A percentile compares a stretch with the other conserved stretches of the same genome.
Evolutionary conservation across 2,113 vertebrate genomes (phyloP).

Genomic region (Elanoides forficatus): DNA sequence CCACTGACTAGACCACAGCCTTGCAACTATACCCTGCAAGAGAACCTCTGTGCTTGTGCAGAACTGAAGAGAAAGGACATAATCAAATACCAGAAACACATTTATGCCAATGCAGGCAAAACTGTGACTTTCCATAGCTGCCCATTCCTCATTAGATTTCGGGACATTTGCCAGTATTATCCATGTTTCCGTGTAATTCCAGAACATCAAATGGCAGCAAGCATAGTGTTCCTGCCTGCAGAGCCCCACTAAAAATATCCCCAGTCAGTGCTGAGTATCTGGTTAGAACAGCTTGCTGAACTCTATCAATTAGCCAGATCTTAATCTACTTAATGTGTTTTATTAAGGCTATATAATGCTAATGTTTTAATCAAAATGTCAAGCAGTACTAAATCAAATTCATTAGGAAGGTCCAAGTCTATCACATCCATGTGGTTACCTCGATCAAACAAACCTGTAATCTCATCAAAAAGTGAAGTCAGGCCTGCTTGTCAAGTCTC

Average conservation of each 20-base stretch:
- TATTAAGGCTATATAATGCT: slow-evolving; percentile 63
- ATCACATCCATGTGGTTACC: slow-evolving; percentile 56
- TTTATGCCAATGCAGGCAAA: not conserved
- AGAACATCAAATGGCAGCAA: slow-evolving; percentile 31
- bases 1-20: not conserved
- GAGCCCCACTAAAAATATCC: slow-evolving; percentile 58
- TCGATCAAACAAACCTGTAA: slow-evolving; percentile 65
- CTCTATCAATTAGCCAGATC: slow-evolving; percentile 65
- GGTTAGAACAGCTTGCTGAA: slow-evolving; percentile 61
- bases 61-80: not conserved
- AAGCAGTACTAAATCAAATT: slow-evolving; percentile 63
- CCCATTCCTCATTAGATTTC: not conserved
- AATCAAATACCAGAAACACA: not conserved
- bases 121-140: not conserved
- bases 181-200: slow-evolving; percentile 20
- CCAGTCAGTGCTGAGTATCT: slow-evolving; percentile 28
- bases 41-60: not conserved
- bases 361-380: slow-evolving; percentile 70
- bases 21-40: not conserved
- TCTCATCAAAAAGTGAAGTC: slow-evolving; percentile 53
- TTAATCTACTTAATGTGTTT: slow-evolving; percentile 69
- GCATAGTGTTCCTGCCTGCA: slow-evolving; percentile 17
- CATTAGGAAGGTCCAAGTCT: slow-evolving; percentile 59
- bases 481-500: slow-evolving; percentile 53
- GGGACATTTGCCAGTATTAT: not conserved